Conservation (phyloP, 92 coral and sea anemone species). For the Zoanthus sociatus region DNA sequence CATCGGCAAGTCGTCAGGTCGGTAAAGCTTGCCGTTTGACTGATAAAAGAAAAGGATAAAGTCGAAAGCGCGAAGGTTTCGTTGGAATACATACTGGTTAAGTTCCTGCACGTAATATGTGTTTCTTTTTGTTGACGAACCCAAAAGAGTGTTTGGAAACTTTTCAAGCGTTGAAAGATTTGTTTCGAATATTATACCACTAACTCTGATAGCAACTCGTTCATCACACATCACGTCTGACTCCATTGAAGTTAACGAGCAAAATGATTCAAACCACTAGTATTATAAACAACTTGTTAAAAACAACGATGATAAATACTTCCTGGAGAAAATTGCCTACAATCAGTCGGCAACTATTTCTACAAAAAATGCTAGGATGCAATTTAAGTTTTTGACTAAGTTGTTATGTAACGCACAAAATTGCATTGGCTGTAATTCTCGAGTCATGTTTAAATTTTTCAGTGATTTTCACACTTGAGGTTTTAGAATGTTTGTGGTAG, state of each 20-base stretch:
- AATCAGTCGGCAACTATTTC: not conserved
- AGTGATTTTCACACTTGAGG: not conserved
- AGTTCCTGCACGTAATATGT: slow-evolving; percentile 76
- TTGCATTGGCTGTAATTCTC: not conserved
- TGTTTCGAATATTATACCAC: slow-evolving; percentile 97
- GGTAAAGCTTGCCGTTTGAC: slow-evolving; percentile 83
- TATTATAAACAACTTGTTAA: not conserved
- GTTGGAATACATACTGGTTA: slow-evolving; percentile 89
- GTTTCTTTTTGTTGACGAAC: slow-evolving; percentile 77
- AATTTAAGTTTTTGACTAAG: not conserved
- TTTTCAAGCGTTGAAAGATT: slow-evolving; percentile 82
- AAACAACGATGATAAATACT: not conserved
- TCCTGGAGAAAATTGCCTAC: not conserved
- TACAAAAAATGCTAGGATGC: not conserved
- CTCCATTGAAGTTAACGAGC: not conserved
- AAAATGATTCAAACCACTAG: not conserved
- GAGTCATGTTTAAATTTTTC: not conserved
- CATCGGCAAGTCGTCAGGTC: slow-evolving; percentile 92
- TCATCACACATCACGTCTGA: slow-evolving; percentile 63
- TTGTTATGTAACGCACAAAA: not conserved
- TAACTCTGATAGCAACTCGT: slow-evolving; percentile 94
- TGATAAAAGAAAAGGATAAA: slow-evolving; percentile 93
- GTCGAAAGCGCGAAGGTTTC: slow-evolving; percentile 91
- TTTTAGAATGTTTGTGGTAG: not conserved
- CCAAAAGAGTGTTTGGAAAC: slow-evolving; percentile 92